Percentiles rank a stretch among this genome's conserved stretches.
Evolutionary conservation across 2,797 vertebrate genomes (phyloP).

Genomic region (Oreochromis mossambicus): DNA sequence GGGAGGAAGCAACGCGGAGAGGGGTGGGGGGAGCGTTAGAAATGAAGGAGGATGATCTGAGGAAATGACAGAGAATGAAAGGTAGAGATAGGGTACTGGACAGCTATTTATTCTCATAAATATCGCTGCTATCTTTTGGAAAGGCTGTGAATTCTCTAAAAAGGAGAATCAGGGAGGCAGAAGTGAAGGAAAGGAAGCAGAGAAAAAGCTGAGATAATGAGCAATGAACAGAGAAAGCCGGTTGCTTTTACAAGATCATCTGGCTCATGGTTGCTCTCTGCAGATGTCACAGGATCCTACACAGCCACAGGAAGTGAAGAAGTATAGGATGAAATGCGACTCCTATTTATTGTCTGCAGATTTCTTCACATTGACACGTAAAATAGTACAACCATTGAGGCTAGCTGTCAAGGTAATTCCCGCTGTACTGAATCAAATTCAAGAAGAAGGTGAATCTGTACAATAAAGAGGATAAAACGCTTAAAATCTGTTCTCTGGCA

Average conservation of each 20-base stretch:
- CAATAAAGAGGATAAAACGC: neutral
- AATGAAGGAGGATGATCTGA: slow-evolving; percentile 43
- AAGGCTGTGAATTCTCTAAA: slow-evolving; percentile 11
- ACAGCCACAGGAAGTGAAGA: neutral
- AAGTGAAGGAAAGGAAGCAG: slow-evolving; percentile 6
- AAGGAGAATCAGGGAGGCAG: neutral
- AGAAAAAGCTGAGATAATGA: slow-evolving; percentile 33
- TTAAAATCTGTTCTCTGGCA: neutral
- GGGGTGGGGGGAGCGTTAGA: neutral
- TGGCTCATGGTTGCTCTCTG: slow-evolving; percentile 4
- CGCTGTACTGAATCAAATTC: neutral
- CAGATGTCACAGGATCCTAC: neutral
- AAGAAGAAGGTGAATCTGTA: neutral
- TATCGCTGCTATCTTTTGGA: slow-evolving; percentile 31
- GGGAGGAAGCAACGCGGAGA: neutral
- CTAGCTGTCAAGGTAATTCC: neutral
- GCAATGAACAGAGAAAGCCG: neutral
- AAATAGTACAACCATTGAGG: neutral
- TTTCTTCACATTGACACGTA: neutral
- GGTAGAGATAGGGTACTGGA: slow-evolving; percentile 46
- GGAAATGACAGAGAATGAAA: slow-evolving; percentile 52
- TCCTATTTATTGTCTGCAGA: slow-evolving; percentile 4
- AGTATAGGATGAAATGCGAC: neutral
- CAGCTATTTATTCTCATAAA: slow-evolving; percentile 66
- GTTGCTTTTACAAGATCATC: slow-evolving; percentile 27